Conservation (phyloP, 1,140 invertebrate genomes). For the Drosophila mayri region DNA sequence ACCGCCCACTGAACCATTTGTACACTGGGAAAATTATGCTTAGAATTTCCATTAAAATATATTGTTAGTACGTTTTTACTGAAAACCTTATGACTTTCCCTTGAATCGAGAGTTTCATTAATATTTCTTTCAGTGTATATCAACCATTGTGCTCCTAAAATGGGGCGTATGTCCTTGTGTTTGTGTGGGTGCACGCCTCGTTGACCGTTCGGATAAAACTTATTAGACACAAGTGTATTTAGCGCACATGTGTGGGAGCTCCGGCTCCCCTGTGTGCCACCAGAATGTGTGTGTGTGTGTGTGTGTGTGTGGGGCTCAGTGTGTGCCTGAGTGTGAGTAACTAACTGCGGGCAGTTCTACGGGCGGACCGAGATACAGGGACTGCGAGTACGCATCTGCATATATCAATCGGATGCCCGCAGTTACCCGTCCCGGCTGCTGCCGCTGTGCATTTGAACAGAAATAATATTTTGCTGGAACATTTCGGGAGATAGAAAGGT, state of each 20-base stretch:
- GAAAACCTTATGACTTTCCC: not conserved
- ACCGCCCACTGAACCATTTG: not conserved
- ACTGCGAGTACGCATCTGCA: conserved; percentile 29
- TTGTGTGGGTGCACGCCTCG: conserved; percentile 59
- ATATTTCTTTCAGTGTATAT: conserved; percentile 1
- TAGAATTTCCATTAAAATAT: not conserved
- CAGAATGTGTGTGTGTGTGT: not conserved
- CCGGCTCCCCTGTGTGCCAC: conserved; percentile 6
- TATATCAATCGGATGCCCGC: conserved; percentile 61
- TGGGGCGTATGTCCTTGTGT: conserved; percentile 23
- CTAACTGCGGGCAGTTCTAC: conserved; percentile 56
- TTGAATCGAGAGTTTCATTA: not conserved
- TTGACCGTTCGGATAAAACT: conserved; percentile 76
- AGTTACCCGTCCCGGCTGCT: conserved; percentile 11
- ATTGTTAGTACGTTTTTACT: not conserved
- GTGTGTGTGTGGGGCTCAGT: not conserved
- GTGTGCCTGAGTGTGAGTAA: conserved; percentile 45
- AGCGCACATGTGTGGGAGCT: conserved; percentile 61
- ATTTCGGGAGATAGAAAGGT: conserved; percentile 6
- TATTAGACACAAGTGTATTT: conserved; percentile 81
- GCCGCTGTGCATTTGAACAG: conserved; percentile 58
- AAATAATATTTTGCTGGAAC: conserved; percentile 57
- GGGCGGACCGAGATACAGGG: conserved; percentile 33
- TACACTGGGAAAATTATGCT: not conserved
- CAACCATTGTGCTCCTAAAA: conserved; percentile 12